Evolutionary conservation across 2,797 vertebrate genomes (phyloP), one percentile per base, ranked within the genome.

Genomic region (Pantherophis vulpinus): DNA sequence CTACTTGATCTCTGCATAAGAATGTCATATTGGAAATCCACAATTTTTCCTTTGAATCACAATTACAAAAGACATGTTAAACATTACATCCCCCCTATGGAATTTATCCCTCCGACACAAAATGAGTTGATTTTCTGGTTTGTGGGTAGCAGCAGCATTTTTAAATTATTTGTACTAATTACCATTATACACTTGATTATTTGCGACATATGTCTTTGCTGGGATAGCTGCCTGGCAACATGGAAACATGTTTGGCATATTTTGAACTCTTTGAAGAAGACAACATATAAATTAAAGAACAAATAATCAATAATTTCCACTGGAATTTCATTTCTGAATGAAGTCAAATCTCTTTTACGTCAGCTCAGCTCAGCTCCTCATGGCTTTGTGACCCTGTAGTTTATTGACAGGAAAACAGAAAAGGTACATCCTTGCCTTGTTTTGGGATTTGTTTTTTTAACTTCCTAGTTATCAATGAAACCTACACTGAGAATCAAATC

Each of bases 61-160:
- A 90, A 94, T 92, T 89, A 91, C 1, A 63, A 74, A 92, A 79
- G 10, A 79, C 90, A 37, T 60, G 88, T 91, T 91, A 86, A 92
- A 58, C 59, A 12, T 83, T 91, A 88, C 87, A 94, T 93, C 88
- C 23, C 86, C 93, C 25, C 90, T 94, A 25, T 61, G 86, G 54
- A 94, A 58, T 89, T 92, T 96, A 95, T 2, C 89, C 1, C 74
- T 93, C 90, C 92, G 29, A 63, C 88, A 27, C 7, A 91, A 91
- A 93, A 47, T 0, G 9, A 89, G 91, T 92, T 37, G 7, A 95
- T 88, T 20, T 92, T 94, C 93, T 96, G 55, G 94, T 83, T 58
- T 93, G 94, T 63, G 70, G 5, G 37, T 70, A 91, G 9, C 25
- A 87, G 27, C 58, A 89, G 66, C 23, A 56, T 79, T 74, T 87